phyloP scores from a whole-genome alignment of 2,888 invertebrate genomes.

The Caenorhabditis macrosperma region DNA sequence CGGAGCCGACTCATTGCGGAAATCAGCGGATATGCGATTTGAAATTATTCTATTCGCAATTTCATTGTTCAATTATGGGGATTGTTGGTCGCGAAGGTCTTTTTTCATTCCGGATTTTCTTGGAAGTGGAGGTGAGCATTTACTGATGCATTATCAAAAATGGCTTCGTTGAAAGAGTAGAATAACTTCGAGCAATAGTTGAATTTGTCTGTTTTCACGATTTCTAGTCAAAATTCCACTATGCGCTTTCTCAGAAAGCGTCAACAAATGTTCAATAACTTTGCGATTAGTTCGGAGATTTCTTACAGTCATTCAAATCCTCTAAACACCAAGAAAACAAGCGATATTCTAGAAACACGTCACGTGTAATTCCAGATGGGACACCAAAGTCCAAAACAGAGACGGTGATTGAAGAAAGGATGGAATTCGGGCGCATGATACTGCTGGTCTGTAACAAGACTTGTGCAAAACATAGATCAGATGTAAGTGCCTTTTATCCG shows the following conservation, averaged over 20 bases:
- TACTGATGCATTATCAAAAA: not conserved
- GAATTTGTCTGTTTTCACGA: too few species aligned
- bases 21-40: conserved; percentile 36
- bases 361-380: conserved; percentile 31
- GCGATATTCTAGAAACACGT: not conserved
- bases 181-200: too few species aligned
- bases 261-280: too few species aligned
- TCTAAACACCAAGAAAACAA: too few species aligned
- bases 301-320: too few species aligned
- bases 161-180: too few species aligned
- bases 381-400: conserved; percentile 50
- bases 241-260: too few species aligned
- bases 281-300: too few species aligned
- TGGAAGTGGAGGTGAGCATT: conserved; percentile 25
- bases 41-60: conserved; percentile 2
- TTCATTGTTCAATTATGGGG: conserved; percentile 1
- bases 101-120: conserved; percentile 49
- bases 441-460: conserved; percentile 56
- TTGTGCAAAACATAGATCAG: conserved; percentile 49
- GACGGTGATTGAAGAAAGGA: conserved; percentile 57
- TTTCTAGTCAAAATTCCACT: too few species aligned
- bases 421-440: conserved; percentile 60
- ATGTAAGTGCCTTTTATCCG: conserved; percentile 23
- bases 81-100: conserved; percentile 22
- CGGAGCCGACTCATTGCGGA: not conserved